Evolutionary conservation across 2,888 invertebrate species (phyloP).

Genomic region (Loripinus fragilis): DNA sequence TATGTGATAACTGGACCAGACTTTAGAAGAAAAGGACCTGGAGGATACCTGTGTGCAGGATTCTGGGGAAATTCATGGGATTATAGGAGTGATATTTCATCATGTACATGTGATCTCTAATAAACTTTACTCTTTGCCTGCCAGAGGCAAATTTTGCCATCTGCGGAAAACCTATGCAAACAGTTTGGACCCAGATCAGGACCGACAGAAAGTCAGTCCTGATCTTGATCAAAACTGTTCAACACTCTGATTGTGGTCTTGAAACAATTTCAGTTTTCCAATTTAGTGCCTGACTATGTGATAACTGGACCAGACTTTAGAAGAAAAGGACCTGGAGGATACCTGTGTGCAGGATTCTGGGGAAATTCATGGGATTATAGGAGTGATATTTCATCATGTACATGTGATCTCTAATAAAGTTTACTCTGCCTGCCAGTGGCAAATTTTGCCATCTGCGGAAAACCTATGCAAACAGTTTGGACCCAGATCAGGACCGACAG

Average conservation of each 20-base stretch:
- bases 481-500: too few relatives aligned
- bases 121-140: too few relatives aligned
- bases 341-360: constrained; percentile 78
- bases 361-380: constrained; percentile 77
- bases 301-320: constrained; percentile 76
- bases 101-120: constrained; percentile 65
- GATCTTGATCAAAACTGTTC: too few relatives aligned
- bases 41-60: constrained; percentile 78
- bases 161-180: too few relatives aligned
- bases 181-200: too few relatives aligned
- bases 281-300: constrained; percentile 80
- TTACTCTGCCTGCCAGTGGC: too few relatives aligned
- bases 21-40: constrained; percentile 75
- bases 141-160: too few relatives aligned
- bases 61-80: constrained; percentile 80
- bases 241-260: too few relatives aligned
- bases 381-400: constrained; percentile 71
- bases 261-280: constrained; percentile 81
- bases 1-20: constrained; percentile 79
- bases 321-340: constrained; percentile 79
- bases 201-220: too few relatives aligned
- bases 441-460: too few relatives aligned
- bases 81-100: constrained; percentile 67
- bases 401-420: constrained; percentile 44
- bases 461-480: too few relatives aligned